These are phyloP conservation scores for Halocaridina rubra DNA, from an alignment of 2,888 invertebrate genomes.

Conservation along the genomic window DNA sequence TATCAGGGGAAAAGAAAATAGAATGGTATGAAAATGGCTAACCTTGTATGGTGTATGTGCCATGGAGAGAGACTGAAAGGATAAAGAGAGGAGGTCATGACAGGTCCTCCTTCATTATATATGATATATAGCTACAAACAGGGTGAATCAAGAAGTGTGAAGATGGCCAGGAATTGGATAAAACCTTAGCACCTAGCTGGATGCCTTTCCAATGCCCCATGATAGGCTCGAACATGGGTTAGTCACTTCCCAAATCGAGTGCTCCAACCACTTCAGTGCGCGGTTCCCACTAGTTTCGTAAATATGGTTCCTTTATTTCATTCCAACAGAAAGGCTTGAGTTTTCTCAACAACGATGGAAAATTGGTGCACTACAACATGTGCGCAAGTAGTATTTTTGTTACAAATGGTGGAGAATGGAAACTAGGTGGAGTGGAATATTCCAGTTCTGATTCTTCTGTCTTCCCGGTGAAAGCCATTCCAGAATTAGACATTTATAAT, in stretches of 20 bases:
- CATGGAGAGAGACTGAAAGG: neutral
- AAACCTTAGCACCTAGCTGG: no score
- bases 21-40: no score
- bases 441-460: slow-evolving; percentile 20
- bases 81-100: no score
- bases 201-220: no score
- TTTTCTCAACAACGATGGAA: slow-evolving; percentile 96
- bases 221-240: no score
- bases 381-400: slow-evolving; percentile 93
- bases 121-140: neutral
- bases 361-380: slow-evolving; percentile 94
- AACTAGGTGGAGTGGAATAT: slow-evolving; percentile 83
- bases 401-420: slow-evolving; percentile 97
- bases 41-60: neutral
- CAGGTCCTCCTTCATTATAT: neutral
- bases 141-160: neutral
- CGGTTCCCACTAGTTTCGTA: no score
- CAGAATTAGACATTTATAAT: slow-evolving; percentile 62
- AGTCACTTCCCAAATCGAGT: no score
- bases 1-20: no score
- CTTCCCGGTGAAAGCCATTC: slow-evolving; percentile 40
- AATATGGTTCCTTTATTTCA: no score
- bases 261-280: no score
- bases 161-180: no score
- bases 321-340: slow-evolving; percentile 95